Evolutionary conservation across 1,140 invertebrate species (phyloP), one percentile per base, ranked within the genome.

Genomic region (Amphibalanus amphitrite): DNA sequence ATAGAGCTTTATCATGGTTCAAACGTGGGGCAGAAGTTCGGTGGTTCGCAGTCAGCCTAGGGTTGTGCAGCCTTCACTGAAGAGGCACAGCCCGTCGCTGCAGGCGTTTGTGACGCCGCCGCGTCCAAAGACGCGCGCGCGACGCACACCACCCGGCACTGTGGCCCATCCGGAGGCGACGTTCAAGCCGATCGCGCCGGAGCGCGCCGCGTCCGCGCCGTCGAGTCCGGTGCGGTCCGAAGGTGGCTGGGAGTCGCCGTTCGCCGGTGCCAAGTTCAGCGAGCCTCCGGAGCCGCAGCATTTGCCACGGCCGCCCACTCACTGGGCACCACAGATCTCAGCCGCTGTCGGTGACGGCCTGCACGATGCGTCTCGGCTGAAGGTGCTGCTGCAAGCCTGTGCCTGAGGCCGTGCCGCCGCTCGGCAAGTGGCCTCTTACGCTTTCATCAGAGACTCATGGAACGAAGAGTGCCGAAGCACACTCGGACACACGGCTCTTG

Each of bases 221-320:
- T 13, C 47, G 47, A 59, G 47, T 59, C 47, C 47, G 47, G 47
- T 59, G 47, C 47, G 47, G 23, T 59, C 47, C 10, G 47, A 59
- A 8, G 23, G 47, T 20, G 47, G 47, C 13, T 23, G 47, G 13
- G 47, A 59, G 47, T 67, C 65, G n/a, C 65, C 65, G 65, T 67
- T 67, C 28, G 65, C 65, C 28, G 65, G 65, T 17, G 65, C 65
- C 65, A 67, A 28, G 65, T 67, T 67, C 65, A 67, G 65, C 28
- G 65, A 67, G 65, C 65, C 65, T 10, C 65, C 65, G 8, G 65
- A 67, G 65, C 65, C 65, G 65, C 65, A 28, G 10, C 28, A 28
- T 26, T 17, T 67, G 65, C 65, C 65, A 3, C 65, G 65, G 28
- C 65, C 65, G 20, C 65, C 65, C 26, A 28, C 28, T 3, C n/a